These are phyloP conservation scores for Propithecus deckenii DNA, from an alignment of 2,797 vertebrate species.

Conservation along the genomic window DNA sequence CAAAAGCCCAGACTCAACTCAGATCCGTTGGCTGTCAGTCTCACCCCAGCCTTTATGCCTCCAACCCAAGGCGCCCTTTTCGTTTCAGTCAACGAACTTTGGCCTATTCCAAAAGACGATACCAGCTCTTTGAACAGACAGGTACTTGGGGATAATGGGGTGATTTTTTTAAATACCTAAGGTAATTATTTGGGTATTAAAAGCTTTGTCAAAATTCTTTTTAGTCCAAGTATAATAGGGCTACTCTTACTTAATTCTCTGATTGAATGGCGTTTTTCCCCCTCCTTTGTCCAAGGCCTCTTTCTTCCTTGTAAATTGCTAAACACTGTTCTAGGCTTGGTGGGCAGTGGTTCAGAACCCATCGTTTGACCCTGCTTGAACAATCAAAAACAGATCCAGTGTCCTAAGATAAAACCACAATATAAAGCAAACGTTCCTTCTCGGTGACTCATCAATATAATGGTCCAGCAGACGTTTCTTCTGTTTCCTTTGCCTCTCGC, in stretches of 20 bases:
- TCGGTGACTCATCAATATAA: accelerated
- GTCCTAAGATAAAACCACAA: conserved; percentile 52
- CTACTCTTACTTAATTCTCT: neutral
- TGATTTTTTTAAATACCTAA: neutral
- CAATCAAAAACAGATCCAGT: conserved; percentile 44
- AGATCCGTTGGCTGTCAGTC: neutral
- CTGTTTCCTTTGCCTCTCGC: neutral
- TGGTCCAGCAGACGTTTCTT: neutral
- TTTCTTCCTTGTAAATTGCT: conserved; percentile 33
- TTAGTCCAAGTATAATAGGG: neutral
- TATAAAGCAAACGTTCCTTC: conserved; percentile 48
- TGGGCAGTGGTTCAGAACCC: conserved; percentile 52
- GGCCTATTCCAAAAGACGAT: neutral
- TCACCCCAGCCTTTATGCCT: neutral
- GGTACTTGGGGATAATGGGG: neutral
- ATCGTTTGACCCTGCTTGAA: conserved; percentile 65
- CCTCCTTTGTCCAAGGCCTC: neutral
- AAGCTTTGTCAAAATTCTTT: neutral
- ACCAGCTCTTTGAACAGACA: conserved; percentile 12
- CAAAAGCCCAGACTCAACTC: neutral
- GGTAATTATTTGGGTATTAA: neutral
- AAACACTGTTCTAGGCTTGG: neutral
- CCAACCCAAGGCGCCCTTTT: neutral
- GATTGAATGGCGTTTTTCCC: neutral
- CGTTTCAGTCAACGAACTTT: neutral